Base-by-base conservation (phyloP, 2,797 vertebrate species). In the Gallinago nigripennis region DNA sequence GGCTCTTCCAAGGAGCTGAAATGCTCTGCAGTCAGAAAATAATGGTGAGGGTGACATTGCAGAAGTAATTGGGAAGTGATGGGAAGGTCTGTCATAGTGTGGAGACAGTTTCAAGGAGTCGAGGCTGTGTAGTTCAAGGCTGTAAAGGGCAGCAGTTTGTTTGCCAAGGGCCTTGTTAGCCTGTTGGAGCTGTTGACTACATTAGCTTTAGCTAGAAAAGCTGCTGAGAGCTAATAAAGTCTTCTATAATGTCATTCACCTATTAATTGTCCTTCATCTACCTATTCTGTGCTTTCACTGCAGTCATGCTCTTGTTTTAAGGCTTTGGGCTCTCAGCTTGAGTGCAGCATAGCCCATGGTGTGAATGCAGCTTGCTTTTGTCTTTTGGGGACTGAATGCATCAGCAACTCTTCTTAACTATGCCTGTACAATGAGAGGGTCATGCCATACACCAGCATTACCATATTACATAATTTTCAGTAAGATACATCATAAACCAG, bases 361-460 rank as follows among this genome's bases (percentile, higher is more conserved):
- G 7, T 0, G 1, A 4, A 6, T 5, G 15, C 31, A 51, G 20
- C 8, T 37, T 41, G 21, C 37, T 79, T 39, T 75, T 31, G 14
- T 63, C 17, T 37, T 25, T 30, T n/a, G 5, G 56, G 31, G 31
- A 23, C 14, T 23, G 33, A 71, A 31, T 3, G 41, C 4, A 27
- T 6, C 19, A 51, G 30, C 13, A 16, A 8, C 15, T 19, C 24
- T 46, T 80, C 4, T 3, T 51, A 48, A 19, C 8, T 24, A 9
- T 4, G 30, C 24, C 10, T 15, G 2, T 25, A 28, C 2, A 17
- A 37, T 2, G 30, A 11, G 9, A 31, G 10, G 8, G 17, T 8
- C 7, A 6, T 5, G 13, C 5, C 12, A 3, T 16, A 19, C 4
- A 23, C 28, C 12, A 50, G 3, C 39, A 27, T 31, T 17, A 13